Percentiles rank a stretch among this genome's conserved stretches.
Evolutionary conservation across 2,113 vertebrate genomes (phyloP).

Genomic region (Meles meles): DNA sequence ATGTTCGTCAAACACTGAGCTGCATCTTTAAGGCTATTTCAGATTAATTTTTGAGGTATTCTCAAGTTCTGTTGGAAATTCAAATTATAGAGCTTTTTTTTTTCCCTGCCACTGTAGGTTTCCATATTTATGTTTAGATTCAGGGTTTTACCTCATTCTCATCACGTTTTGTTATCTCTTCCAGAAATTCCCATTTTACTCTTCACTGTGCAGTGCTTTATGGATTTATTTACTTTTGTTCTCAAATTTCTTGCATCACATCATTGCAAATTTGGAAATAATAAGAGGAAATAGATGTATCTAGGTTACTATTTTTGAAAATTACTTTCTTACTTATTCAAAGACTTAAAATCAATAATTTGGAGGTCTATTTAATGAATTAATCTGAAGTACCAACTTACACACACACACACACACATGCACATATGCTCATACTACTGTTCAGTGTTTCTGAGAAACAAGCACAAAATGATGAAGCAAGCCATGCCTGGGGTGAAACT

Average conservation of each 20-base stretch:
- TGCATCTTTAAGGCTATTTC: neutral
- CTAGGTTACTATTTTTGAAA: neutral
- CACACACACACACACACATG: neutral
- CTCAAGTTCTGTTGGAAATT: neutral
- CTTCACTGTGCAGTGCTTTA: neutral
- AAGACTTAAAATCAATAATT: neutral
- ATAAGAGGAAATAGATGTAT: neutral
- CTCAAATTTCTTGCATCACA: neutral
- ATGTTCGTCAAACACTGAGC: neutral
- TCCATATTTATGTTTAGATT: neutral
- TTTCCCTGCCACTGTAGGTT: neutral
- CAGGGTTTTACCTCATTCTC: neutral
- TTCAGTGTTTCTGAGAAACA: neutral
- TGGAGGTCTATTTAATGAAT: neutral
- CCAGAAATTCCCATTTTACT: neutral
- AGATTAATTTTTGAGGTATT: neutral
- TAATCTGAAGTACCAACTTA: neutral
- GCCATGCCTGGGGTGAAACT: fast-evolving
- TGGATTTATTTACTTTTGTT: neutral
- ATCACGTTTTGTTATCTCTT: neutral
- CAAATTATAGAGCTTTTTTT: neutral
- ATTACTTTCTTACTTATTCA: neutral
- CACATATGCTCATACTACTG: neutral
- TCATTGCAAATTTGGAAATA: neutral
- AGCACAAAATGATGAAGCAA: neutral